Evolutionary conservation across 1,140 invertebrate species (phyloP).

Genomic region (Hyles vespertilio): DNA sequence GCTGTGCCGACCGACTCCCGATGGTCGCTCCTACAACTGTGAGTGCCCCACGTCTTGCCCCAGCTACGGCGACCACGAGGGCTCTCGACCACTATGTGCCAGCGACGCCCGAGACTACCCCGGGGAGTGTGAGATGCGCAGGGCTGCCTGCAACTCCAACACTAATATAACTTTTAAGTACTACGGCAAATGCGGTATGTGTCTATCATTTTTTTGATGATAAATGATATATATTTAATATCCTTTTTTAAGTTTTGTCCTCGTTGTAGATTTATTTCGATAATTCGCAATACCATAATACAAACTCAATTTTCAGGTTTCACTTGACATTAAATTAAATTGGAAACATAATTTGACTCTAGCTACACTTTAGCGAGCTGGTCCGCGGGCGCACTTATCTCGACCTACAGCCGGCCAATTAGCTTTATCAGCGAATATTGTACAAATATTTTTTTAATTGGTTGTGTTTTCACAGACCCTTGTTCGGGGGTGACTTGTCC

Average conservation of each 20-base stretch:
- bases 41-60: slow-evolving; percentile 86
- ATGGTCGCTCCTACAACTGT: slow-evolving; percentile 84
- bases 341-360: too few relatives aligned
- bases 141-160: slow-evolving; percentile 83
- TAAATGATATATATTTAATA: neutral
- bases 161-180: slow-evolving; percentile 90
- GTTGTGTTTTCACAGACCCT: slow-evolving; percentile 81
- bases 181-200: slow-evolving; percentile 92
- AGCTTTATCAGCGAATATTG: too few relatives aligned
- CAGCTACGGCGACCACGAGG: slow-evolving; percentile 87
- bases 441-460: neutral
- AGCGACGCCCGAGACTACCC: slow-evolving; percentile 84
- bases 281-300: too few relatives aligned
- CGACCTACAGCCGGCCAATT: too few relatives aligned
- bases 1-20: slow-evolving; percentile 84
- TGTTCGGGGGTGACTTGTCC: slow-evolving; percentile 86
- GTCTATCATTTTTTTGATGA: slow-evolving; percentile 1
- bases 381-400: too few relatives aligned
- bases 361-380: too few relatives aligned
- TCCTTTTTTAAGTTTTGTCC: too few relatives aligned
- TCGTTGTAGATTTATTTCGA: too few relatives aligned
- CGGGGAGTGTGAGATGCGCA: slow-evolving; percentile 88
- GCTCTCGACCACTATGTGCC: slow-evolving; percentile 84
- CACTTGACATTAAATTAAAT: too few relatives aligned
- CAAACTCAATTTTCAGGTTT: too few relatives aligned